Percentiles rank a stretch among this genome's conserved stretches.
These are phyloP conservation scores for Triplophysa bombifrons DNA, from an alignment of 2,797 vertebrate species.

Conservation along the genomic window DNA sequence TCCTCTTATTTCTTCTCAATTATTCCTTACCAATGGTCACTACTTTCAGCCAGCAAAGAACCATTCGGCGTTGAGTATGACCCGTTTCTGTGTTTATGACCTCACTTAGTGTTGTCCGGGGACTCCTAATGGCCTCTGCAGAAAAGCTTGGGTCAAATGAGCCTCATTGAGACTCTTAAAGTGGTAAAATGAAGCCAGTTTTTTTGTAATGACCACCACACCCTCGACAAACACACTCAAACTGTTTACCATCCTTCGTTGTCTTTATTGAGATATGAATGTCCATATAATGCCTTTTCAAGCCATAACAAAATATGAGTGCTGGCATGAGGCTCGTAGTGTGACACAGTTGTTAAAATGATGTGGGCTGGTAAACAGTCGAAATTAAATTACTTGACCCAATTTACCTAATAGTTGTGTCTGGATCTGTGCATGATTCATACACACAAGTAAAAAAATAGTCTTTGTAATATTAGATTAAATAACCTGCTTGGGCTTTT, in stretches of 20 bases:
- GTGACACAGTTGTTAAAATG: background rate
- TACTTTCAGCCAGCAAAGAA: background rate
- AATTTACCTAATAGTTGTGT: background rate
- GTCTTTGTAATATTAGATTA: background rate
- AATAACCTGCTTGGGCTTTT: background rate
- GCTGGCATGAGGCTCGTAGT: no score
- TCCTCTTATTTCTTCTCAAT: no score
- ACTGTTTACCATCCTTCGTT: slow-evolving; percentile 5
- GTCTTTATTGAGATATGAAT: background rate
- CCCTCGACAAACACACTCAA: slow-evolving; percentile 32
- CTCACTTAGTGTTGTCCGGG: background rate
- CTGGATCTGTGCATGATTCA: background rate
- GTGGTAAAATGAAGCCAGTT: slow-evolving; percentile 8
- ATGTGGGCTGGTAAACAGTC: background rate
- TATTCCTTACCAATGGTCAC: background rate
- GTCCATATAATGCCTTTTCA: background rate
- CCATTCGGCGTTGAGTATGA: background rate
- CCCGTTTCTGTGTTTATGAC: slow-evolving; percentile 21
- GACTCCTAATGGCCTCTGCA: slow-evolving; percentile 20
- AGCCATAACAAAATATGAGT: no score
- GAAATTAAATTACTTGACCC: no score
- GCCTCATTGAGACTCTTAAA: slow-evolving; percentile 21
- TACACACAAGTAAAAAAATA: background rate
- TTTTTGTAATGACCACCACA: slow-evolving; percentile 26
- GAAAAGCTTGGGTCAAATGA: background rate